phyloP scores from a whole-genome alignment of 1,140 invertebrate species.

The Drosophila arizonae region DNA sequence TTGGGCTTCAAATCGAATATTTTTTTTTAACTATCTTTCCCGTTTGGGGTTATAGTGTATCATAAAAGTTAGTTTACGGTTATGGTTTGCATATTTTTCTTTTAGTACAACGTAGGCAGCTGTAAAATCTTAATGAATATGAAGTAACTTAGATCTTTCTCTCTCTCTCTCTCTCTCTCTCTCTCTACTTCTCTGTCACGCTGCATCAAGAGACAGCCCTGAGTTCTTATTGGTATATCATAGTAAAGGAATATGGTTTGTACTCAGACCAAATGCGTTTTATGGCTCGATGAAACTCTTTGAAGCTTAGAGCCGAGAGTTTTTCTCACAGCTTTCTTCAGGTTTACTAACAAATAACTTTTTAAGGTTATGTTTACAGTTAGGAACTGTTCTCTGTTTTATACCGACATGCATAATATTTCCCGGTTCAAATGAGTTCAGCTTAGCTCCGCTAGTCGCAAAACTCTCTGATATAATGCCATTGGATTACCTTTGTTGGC shows the following conservation, averaged over 20 bases:
- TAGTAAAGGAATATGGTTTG: constrained; percentile 3
- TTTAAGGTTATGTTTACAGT: constrained; percentile 9
- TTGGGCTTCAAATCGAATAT: constrained; percentile 12
- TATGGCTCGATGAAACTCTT: background rate
- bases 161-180: background rate
- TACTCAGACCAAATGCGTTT: background rate
- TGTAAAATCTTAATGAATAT: constrained; percentile 40
- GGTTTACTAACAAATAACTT: background rate
- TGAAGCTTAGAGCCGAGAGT: no score
- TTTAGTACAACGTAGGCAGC: constrained; percentile 10
- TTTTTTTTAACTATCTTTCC: constrained; percentile 11
- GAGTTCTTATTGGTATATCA: background rate
- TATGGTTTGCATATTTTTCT: constrained; percentile 8
- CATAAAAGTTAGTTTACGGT: constrained; percentile 41
- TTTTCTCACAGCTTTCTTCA: background rate
- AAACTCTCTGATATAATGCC: background rate
- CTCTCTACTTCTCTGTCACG: background rate
- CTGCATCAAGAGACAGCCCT: background rate
- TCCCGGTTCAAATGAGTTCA: no score
- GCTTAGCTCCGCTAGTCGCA: background rate
- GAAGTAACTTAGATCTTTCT: constrained; percentile 17
- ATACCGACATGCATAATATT: background rate
- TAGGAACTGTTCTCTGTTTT: background rate
- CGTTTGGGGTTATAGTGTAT: constrained; percentile 17
- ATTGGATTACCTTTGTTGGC: background rate